phyloP scores from a whole-genome alignment of 2,113 vertebrate species.

The Chamaetylas fuelleborni region DNA sequence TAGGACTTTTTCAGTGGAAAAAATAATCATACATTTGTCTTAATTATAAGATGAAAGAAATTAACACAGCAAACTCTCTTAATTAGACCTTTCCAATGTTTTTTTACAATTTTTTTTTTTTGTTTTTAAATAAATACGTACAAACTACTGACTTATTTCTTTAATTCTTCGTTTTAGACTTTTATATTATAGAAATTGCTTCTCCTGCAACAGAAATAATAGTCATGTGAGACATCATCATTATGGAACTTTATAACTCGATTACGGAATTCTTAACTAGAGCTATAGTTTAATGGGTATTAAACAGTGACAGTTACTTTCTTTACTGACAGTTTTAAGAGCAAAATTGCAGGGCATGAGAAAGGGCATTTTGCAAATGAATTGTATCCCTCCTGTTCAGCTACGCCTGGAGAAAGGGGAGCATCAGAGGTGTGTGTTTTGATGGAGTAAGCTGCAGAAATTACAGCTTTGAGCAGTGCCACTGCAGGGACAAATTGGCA shows the following conservation, averaged over 20 bases:
- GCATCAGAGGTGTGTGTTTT: not conserved
- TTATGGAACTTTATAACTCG: not conserved
- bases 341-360: not conserved
- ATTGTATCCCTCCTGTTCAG: not conserved
- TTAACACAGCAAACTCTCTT: not conserved
- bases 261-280: not conserved
- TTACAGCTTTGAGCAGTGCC: not conserved
- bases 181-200: not conserved
- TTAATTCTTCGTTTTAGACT: not conserved
- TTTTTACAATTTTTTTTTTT: not conserved
- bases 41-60: conserved; percentile 9
- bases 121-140: not conserved
- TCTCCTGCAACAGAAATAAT: not conserved
- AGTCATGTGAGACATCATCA: not conserved
- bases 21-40: not conserved
- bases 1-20: not conserved
- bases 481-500: not conserved
- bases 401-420: not conserved
- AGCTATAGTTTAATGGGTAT: not conserved
- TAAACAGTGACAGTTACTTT: not conserved
- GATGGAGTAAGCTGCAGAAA: conserved; percentile 2
- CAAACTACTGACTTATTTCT: not conserved
- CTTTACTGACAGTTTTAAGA: conserved; percentile 6
- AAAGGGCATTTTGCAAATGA: not conserved
- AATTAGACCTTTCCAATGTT: conserved; percentile 5